phyloP scores from a whole-genome alignment of 2,888 invertebrate genomes.

The Agrotis exclamationis region DNA sequence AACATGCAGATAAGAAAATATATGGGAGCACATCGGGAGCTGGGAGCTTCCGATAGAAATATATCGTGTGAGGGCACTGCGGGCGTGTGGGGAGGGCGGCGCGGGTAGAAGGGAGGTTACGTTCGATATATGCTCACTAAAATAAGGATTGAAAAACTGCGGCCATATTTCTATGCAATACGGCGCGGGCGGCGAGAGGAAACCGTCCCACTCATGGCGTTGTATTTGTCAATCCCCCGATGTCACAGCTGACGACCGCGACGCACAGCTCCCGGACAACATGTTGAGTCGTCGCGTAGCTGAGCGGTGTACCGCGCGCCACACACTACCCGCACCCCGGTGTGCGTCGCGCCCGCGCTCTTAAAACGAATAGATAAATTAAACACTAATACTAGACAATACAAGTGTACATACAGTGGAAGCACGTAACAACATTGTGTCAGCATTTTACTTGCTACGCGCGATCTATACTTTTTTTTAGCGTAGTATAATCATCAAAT shows the following conservation, averaged over 20 bases:
- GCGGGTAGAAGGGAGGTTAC: background rate
- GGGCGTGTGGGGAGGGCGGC: background rate
- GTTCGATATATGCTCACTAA: constrained; percentile 58
- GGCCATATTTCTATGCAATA: constrained; percentile 51
- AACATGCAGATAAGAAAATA: constrained; percentile 41
- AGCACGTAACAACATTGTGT: no score
- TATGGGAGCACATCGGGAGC: constrained; percentile 38
- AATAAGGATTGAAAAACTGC: constrained; percentile 63
- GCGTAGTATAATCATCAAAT: no score
- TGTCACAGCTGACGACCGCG: background rate
- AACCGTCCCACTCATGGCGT: constrained; percentile 17
- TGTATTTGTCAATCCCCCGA: constrained; percentile 10
- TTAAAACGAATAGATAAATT: no score
- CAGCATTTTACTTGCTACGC: no score
- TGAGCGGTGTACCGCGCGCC: background rate
- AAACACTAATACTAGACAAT: no score
- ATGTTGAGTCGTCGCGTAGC: background rate
- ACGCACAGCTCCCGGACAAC: background rate
- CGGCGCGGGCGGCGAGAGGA: constrained; percentile 16
- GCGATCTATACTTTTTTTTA: no score
- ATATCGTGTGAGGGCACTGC: constrained; percentile 16
- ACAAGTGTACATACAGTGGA: no score
- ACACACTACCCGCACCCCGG: no score
- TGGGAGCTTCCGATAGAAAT: constrained; percentile 32
- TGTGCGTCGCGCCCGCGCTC: no score